Percentiles rank a stretch among this genome's conserved stretches.
Evolutionary conservation across 2,113 vertebrate species (phyloP).

Genomic region (Psilopogon haemacephalus): DNA sequence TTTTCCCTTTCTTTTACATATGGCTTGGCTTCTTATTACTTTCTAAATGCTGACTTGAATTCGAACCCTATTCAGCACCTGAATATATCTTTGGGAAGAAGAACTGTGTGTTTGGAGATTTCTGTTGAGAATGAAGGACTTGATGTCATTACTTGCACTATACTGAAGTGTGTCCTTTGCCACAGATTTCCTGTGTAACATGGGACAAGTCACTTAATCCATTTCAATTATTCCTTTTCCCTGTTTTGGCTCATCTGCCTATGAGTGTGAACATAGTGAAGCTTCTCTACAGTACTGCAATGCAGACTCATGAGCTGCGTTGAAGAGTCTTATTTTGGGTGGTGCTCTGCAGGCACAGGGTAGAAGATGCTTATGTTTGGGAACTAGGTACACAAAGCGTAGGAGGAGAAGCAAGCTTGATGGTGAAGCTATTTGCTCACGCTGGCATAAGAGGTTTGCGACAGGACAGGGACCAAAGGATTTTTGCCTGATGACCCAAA

Average conservation of each 20-base stretch:
- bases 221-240: neutral
- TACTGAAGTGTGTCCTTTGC: neutral
- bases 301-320: neutral
- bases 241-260: neutral
- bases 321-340: neutral
- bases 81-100: slow-evolving; percentile 49
- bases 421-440: neutral
- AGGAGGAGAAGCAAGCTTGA: neutral
- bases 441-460: neutral
- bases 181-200: slow-evolving; percentile 18
- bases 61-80: slow-evolving; percentile 35
- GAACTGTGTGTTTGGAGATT: slow-evolving; percentile 18
- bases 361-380: neutral
- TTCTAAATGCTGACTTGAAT: slow-evolving; percentile 55
- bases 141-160: slow-evolving; percentile 20
- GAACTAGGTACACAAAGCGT: neutral
- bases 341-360: neutral
- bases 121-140: slow-evolving; percentile 29
- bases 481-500: neutral
- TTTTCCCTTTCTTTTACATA: neutral
- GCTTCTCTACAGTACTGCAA: neutral
- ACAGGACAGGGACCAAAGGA: neutral
- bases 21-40: slow-evolving; percentile 55
- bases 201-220: neutral
- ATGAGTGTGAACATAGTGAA: neutral